Conservation (phyloP, 2,113 vertebrate species). For the Hippocampus comes region DNA sequence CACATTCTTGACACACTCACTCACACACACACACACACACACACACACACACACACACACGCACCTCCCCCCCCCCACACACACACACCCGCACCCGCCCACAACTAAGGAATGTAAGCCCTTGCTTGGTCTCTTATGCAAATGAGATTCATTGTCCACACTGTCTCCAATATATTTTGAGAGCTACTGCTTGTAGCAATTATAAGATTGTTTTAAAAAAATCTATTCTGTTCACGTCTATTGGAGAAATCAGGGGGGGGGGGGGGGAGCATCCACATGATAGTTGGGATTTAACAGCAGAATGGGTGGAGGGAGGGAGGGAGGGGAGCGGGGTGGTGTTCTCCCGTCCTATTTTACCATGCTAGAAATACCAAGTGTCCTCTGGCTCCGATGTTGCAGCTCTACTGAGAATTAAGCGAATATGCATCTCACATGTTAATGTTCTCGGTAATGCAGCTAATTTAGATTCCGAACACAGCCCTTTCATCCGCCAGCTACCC, state of each 20-base stretch:
- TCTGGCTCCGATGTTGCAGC: not conserved
- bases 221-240: too few species aligned
- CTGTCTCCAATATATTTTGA: too few species aligned
- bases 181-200: too few species aligned
- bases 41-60: conserved; percentile 10
- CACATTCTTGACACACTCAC: conserved; percentile 34
- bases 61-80: too few species aligned
- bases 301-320: conserved; percentile 2
- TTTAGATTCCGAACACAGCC: conserved; percentile 43
- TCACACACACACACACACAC: not conserved
- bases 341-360: conserved; percentile 4
- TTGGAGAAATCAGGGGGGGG: too few species aligned
- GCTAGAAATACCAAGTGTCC: conserved; percentile 3
- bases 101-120: too few species aligned
- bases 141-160: too few species aligned
- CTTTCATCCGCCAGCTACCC: conserved; percentile 26
- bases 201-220: too few species aligned
- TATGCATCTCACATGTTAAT: conserved; percentile 39
- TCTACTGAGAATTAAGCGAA: conserved; percentile 6
- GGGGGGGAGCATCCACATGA: conserved; percentile 46
- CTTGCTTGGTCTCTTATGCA: too few species aligned
- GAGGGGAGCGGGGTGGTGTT: conserved; percentile 5
- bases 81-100: too few species aligned
- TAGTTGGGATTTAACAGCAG: conserved; percentile 17
- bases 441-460: conserved; percentile 24